phyloP scores from a whole-genome alignment of 1,140 invertebrate genomes.

The Adelges cooleyi region DNA sequence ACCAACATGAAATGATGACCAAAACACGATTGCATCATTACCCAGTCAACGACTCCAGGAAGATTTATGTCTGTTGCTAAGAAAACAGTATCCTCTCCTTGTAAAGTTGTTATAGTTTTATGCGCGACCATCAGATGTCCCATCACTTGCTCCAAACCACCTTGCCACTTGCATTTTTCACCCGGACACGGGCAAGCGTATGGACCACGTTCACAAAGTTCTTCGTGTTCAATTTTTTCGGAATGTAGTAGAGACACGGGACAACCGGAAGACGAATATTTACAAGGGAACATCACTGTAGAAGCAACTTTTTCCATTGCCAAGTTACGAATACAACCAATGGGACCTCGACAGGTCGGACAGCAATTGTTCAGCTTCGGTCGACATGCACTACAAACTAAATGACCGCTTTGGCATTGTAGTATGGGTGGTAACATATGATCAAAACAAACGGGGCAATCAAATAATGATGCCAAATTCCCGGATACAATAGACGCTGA shows the following conservation, averaged over 20 bases:
- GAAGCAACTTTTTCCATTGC: conserved; percentile 99
- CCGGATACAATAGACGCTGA: conserved; percentile 43
- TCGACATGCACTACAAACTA: conserved; percentile 88
- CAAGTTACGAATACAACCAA: conserved; percentile 93
- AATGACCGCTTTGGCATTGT: conserved; percentile 76
- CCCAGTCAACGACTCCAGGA: conserved; percentile 99
- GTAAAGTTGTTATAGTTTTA: conserved; percentile 96
- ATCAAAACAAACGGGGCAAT: conserved; percentile 99
- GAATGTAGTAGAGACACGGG: conserved; percentile 83
- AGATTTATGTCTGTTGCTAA: conserved; percentile 98
- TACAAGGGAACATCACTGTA: conserved; percentile 97
- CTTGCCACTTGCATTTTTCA: conserved; percentile 98
- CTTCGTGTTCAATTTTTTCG: conserved; percentile 96
- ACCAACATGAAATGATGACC: conserved; percentile 99
- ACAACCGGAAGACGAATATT: conserved; percentile 95
- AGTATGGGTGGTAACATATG: conserved; percentile 94
- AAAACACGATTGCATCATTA: conserved; percentile 99
- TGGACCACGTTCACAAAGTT: conserved; percentile 92
- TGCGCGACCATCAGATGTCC: conserved; percentile 93
- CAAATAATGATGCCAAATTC: conserved; percentile 89
- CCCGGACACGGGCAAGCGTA: conserved; percentile 98
- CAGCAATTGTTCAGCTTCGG: conserved; percentile 91
- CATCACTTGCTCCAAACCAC: conserved; percentile 94
- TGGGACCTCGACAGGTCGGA: conserved; percentile 90
- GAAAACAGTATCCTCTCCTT: conserved; percentile 98